phyloP scores from a whole-genome alignment of 2,888 invertebrate genomes.

The Zygogramma bicolorata region DNA sequence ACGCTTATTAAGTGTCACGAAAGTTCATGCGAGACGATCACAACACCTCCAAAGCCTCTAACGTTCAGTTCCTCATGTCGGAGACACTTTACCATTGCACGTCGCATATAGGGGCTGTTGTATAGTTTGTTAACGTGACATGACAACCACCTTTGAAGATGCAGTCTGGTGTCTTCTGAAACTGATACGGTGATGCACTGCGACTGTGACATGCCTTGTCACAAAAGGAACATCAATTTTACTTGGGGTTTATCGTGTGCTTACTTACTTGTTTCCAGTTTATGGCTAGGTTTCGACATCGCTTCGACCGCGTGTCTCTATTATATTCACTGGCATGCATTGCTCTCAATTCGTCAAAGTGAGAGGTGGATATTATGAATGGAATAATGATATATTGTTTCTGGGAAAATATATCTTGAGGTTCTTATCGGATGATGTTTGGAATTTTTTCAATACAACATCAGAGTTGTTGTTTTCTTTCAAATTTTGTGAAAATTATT shows the following conservation, averaged over 20 bases:
- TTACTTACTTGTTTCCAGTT: slow-evolving; percentile 1
- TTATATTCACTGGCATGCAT: neutral
- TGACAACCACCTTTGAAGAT: slow-evolving; percentile 61
- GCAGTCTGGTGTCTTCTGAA: slow-evolving; percentile 17
- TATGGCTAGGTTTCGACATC: slow-evolving; percentile 14
- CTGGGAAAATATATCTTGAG: too few relatives aligned
- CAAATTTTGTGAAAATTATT: too few relatives aligned
- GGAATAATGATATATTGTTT: too few relatives aligned
- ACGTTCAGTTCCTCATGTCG: slow-evolving; percentile 32
- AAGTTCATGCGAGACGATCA: slow-evolving; percentile 33
- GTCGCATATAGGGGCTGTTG: slow-evolving; percentile 48
- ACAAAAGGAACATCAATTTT: slow-evolving; percentile 41
- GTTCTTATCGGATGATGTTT: too few relatives aligned
- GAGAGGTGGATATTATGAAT: too few relatives aligned
- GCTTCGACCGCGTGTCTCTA: neutral
- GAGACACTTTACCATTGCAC: slow-evolving; percentile 49
- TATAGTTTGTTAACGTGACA: slow-evolving; percentile 60
- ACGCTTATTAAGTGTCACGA: slow-evolving; percentile 29
- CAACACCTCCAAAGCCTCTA: slow-evolving; percentile 21
- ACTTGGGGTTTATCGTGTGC: slow-evolving; percentile 29
- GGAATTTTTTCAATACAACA: too few relatives aligned
- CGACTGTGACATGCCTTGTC: slow-evolving; percentile 37
- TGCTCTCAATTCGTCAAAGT: neutral
- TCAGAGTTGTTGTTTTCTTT: too few relatives aligned
- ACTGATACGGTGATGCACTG: slow-evolving; percentile 34